Conservation (phyloP, 2,797 vertebrate species). For the Potorous gilbertii region DNA sequence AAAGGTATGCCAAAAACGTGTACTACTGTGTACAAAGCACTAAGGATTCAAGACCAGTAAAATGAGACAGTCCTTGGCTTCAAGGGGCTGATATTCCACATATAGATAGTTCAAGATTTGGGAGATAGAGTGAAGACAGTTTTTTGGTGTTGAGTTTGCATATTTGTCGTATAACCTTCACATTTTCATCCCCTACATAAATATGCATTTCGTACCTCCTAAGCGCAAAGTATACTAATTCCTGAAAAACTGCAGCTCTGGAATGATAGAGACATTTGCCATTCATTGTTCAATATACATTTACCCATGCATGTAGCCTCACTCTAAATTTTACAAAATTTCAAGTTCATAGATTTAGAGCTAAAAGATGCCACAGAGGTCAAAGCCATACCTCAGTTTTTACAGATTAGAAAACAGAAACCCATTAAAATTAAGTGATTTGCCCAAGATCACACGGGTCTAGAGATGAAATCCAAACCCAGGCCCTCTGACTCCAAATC, state of each 20-base stretch:
- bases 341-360: background rate
- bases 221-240: background rate
- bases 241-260: background rate
- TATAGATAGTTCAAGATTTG: background rate
- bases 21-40: background rate
- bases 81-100: background rate
- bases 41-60: background rate
- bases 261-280: background rate
- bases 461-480: background rate
- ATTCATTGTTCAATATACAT: background rate
- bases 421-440: background rate
- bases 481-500: background rate
- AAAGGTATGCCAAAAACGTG: slow-evolving; percentile 43
- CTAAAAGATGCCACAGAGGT: background rate
- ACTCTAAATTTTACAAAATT: background rate
- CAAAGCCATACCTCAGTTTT: background rate
- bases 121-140: background rate
- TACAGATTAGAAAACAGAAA: background rate
- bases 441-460: background rate
- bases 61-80: background rate
- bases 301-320: background rate
- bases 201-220: background rate
- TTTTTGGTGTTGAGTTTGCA: background rate
- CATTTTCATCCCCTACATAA: slow-evolving; percentile 2
- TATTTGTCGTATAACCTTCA: slow-evolving; percentile 31